Conservation (phyloP, 2,113 vertebrate genomes). For the Felis chaus region DNA sequence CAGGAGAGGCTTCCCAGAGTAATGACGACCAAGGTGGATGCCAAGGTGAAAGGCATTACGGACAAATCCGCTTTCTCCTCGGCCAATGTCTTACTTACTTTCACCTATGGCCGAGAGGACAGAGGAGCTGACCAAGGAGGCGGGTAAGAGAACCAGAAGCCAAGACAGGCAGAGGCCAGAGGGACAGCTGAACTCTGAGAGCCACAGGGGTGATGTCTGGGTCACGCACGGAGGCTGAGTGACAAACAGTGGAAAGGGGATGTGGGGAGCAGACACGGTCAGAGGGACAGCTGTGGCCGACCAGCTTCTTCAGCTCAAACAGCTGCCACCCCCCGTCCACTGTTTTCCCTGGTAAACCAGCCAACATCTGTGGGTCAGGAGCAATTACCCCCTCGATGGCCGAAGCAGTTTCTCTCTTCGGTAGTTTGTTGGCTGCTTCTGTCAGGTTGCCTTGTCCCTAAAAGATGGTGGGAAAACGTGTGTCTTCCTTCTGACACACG, state of each 20-base stretch:
- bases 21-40: not conserved
- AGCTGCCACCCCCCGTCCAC: not conserved
- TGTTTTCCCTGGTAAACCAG: not conserved
- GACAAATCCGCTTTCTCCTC: not conserved
- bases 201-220: not conserved
- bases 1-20: not conserved
- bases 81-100: not conserved
- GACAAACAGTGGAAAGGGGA: not conserved
- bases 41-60: not conserved
- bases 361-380: accelerated
- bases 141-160: not conserved
- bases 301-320: not conserved
- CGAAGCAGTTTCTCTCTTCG: not conserved
- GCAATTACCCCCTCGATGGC: not conserved
- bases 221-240: not conserved
- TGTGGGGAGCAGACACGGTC: not conserved
- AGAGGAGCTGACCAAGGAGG: not conserved
- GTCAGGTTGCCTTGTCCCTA: not conserved
- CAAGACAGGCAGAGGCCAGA: not conserved
- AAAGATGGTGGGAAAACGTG: not conserved
- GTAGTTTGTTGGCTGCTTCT: not conserved
- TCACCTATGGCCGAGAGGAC: not conserved
- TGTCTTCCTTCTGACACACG: not conserved
- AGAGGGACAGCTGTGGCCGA: not conserved
- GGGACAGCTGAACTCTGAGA: not conserved